phyloP scores from a whole-genome alignment of 2,113 vertebrate genomes.

The Protobothrops mucrosquamatus region DNA sequence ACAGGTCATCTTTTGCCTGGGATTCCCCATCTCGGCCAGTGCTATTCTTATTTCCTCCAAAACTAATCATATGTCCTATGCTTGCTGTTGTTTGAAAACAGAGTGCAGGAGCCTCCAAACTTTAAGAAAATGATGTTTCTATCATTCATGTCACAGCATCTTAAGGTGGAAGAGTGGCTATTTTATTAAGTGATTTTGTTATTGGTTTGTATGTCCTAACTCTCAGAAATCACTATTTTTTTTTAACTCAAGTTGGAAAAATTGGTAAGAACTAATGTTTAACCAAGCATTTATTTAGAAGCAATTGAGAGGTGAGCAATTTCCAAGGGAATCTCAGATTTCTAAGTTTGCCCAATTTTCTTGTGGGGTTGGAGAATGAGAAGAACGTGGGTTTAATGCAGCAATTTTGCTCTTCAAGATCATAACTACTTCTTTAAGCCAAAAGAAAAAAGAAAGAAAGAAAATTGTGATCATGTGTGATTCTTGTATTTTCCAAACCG shows the following conservation, averaged over 20 bases:
- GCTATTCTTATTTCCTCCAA: background rate
- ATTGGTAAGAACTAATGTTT: background rate
- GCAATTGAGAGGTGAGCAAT: background rate
- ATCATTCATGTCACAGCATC: background rate
- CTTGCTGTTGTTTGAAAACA: background rate
- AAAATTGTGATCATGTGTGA: too few species aligned
- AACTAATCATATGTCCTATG: background rate
- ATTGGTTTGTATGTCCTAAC: background rate
- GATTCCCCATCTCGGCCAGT: background rate
- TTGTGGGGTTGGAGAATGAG: background rate
- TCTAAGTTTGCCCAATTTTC: background rate
- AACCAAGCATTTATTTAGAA: background rate
- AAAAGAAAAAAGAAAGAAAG: too few species aligned
- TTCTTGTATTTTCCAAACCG: background rate
- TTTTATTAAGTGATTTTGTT: background rate
- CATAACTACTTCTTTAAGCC: background rate
- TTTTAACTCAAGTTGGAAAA: background rate
- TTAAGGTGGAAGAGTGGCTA: background rate
- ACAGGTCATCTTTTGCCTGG: conserved; percentile 30
- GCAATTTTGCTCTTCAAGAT: too few species aligned
- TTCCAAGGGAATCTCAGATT: background rate
- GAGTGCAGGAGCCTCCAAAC: background rate
- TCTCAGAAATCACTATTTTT: background rate
- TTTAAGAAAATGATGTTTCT: background rate
- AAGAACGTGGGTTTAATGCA: background rate